Evolutionary conservation across 2,888 invertebrate species (phyloP).

Genomic region (Glyphotaelius pellucidus): DNA sequence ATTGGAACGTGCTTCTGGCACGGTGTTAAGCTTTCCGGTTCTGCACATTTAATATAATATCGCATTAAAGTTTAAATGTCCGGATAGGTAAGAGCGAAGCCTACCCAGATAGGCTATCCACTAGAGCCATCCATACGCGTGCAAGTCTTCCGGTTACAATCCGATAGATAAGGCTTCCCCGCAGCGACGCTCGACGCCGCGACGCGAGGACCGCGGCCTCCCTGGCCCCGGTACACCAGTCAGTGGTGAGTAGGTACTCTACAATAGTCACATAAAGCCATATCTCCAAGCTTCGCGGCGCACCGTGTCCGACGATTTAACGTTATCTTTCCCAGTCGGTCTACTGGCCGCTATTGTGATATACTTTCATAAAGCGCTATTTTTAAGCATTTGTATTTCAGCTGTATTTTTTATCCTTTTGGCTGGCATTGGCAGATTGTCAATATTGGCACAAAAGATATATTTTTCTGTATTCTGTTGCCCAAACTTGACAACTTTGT

Average conservation of each 20-base stretch:
- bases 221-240: neutral
- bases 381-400: neutral
- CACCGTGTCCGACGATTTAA: constrained; percentile 10
- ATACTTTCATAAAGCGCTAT: neutral
- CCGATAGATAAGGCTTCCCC: constrained; percentile 39
- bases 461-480: neutral
- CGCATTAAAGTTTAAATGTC: neutral
- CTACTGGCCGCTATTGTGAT: neutral
- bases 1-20: neutral
- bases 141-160: constrained; percentile 42
- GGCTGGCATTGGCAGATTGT: neutral
- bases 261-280: constrained; percentile 6
- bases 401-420: neutral
- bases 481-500: neutral
- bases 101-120: constrained; percentile 3
- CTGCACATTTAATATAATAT: neutral
- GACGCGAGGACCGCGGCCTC: neutral
- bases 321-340: constrained; percentile 15
- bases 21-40: neutral
- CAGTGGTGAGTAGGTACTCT: neutral
- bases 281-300: constrained; percentile 1
- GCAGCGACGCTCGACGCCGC: constrained; percentile 15
- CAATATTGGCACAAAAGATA: neutral
- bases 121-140: constrained; percentile 6
- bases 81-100: neutral